Base-by-base conservation (phyloP, 92 coral and sea anemone genomes). In the Siderastrea siderea region DNA sequence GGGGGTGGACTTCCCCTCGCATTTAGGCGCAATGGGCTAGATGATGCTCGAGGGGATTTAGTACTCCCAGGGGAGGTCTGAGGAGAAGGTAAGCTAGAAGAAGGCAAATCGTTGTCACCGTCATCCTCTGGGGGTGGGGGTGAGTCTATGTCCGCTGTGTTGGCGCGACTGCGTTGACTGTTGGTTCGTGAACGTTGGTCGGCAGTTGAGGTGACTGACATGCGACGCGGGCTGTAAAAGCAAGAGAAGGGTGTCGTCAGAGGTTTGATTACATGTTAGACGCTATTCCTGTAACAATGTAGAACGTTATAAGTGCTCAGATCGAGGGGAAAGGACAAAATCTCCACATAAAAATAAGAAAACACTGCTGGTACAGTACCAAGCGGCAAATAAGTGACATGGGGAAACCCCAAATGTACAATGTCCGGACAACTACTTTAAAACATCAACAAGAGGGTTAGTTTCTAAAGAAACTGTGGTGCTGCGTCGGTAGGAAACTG, bases 91-190 rank as follows among this genome's bases (percentile, higher is more conserved):
- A 84, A 51, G 47, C 90, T 92, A 78, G 95, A 91, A 71, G 91
- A 86, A 7, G 86, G 88, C 13, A 89, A 45, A 45, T 83, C 84
- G n/a, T 84, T 75, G 60, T 72, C 83, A 4, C 66, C 88, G 19
- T 77, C 89, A 46, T 86, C 86, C 63, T 85, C 93, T 1, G 81
- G 88, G 6, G 81, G 74, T 13, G 72, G 85, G 60, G 77, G 87
- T 43, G 90, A 79, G 71, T 80, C 86, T 26, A 86, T 72, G 71
- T 92, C 94, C 59, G 52, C 86, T 17, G 93, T 92, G 89, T 88
- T 91, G 63, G 93, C 73, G 62, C 87, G 87, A 66, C 96, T 93
- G 72, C 89, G 91, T 55, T 91, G 93, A 81, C 98, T 93, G 68
- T 94, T 79, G 13, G 86, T 73, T 77, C 95, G 86, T 65, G 98